Percentiles rank a stretch among this genome's conserved stretches.
These are phyloP conservation scores for Ophiothrix spiculata DNA, from an alignment of 35 echinoderm and acorn worm genomes.

Conservation along the genomic window DNA sequence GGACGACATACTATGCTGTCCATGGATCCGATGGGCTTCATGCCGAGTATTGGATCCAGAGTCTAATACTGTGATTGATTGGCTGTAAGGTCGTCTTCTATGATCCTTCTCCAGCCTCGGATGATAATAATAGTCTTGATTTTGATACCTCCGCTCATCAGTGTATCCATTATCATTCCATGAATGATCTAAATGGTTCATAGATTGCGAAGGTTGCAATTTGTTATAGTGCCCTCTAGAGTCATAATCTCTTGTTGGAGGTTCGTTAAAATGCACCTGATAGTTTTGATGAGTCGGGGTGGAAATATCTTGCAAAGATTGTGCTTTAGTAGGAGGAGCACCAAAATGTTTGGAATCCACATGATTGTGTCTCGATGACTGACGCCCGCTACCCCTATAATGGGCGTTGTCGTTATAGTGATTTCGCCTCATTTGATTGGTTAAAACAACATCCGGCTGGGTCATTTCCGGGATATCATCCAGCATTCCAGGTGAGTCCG, in stretches of 20 bases:
- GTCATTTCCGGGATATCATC: constrained; percentile 5
- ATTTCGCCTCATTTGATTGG: constrained; percentile 25
- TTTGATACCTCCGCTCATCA: background rate
- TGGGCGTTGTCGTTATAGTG: background rate
- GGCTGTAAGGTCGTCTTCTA: constrained; percentile 17
- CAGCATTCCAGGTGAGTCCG: constrained; percentile 25
- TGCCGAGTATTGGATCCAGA: background rate
- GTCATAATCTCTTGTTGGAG: background rate
- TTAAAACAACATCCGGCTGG: constrained; percentile 8
- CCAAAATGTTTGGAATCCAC: constrained; percentile 1
- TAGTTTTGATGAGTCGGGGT: constrained; percentile 27
- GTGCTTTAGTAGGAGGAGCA: constrained; percentile 22
- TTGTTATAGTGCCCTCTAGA: background rate
- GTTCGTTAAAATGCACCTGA: background rate
- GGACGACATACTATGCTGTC: constrained; percentile 12
- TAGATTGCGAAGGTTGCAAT: background rate
- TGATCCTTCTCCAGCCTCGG: constrained; percentile 12
- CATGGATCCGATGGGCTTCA: background rate
- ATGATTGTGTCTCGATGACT: no score
- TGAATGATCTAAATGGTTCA: constrained; percentile 3
- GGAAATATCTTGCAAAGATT: constrained; percentile 25
- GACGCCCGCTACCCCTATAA: background rate
- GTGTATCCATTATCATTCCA: background rate
- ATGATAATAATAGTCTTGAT: constrained; percentile 14
- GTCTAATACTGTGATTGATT: constrained; percentile 20